A percentile compares a stretch with the other conserved stretches of the same genome.
Conservation (phyloP, 53 echinoderm and acorn worm species). For the Actinopyga echinites region DNA sequence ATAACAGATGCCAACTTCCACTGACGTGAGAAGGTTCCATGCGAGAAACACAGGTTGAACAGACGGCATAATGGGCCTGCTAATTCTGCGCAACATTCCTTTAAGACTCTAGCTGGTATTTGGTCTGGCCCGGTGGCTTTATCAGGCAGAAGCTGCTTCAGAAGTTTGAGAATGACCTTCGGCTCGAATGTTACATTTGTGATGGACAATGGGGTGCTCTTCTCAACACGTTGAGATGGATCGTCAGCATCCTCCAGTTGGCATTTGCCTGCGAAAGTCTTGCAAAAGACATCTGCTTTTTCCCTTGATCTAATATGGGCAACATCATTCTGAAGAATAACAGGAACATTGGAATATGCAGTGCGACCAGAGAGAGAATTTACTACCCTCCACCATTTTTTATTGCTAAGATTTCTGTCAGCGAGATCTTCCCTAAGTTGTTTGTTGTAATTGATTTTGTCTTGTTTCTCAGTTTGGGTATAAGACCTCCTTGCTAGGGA, state of each 20-base stretch:
- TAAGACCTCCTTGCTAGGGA: conserved; percentile 35
- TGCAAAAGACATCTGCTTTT: conserved; percentile 12
- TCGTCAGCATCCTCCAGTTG: conserved; percentile 23
- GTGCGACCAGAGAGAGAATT: conserved; percentile 42
- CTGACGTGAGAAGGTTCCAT: conserved; percentile 31
- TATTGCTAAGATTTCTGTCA: conserved; percentile 46
- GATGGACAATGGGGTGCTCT: background rate
- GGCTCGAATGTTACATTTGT: conserved; percentile 10
- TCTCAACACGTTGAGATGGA: background rate
- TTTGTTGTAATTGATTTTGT: conserved; percentile 36
- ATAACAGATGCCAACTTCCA: conserved; percentile 50
- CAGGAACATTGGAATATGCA: conserved; percentile 24
- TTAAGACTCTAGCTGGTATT: conserved; percentile 57
- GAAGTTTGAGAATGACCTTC: conserved; percentile 37
- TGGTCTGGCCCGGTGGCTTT: conserved; percentile 62
- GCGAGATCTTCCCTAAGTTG: conserved; percentile 44
- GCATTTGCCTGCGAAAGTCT: conserved; percentile 45
- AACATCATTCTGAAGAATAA: background rate
- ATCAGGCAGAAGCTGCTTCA: conserved; percentile 35
- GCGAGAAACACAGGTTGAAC: conserved; percentile 35
- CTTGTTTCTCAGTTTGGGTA: conserved; percentile 31
- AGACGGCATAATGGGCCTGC: conserved; percentile 40
- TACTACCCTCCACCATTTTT: conserved; percentile 41
- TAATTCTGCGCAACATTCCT: conserved; percentile 56
- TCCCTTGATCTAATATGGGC: conserved; percentile 26